Percentiles rank a stretch among this genome's conserved stretches.
Evolutionary conservation across 2,113 vertebrate genomes (phyloP).

Genomic region (Bufo bufo): DNA sequence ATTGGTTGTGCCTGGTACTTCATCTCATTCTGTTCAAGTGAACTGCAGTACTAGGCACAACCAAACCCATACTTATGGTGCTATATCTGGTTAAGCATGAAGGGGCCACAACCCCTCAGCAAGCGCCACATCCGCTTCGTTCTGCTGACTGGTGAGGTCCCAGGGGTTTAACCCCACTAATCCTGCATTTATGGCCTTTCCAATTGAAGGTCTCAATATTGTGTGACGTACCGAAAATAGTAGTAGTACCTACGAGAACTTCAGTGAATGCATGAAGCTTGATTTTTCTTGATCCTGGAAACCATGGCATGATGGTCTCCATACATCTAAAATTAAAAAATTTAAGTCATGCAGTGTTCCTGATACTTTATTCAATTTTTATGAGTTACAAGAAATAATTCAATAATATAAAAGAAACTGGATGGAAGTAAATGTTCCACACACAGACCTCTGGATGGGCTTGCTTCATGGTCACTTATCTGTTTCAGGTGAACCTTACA

Average conservation of each 20-base stretch:
- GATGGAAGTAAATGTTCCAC: background rate
- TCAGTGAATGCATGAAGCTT: background rate
- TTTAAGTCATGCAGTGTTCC: too few species aligned
- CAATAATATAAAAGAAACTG: too few species aligned
- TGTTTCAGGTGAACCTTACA: slow-evolving; percentile 78
- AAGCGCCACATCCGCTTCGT: background rate
- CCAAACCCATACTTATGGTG: background rate
- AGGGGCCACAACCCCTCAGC: too few species aligned
- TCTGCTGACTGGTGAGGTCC: background rate
- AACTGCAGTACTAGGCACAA: background rate
- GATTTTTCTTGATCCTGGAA: too few species aligned
- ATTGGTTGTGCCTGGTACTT: too few species aligned
- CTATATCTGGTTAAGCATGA: too few species aligned
- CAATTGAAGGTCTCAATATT: background rate
- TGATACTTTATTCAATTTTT: too few species aligned
- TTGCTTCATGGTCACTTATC: background rate
- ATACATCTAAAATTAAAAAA: too few species aligned
- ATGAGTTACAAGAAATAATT: too few species aligned
- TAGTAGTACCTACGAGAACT: background rate
- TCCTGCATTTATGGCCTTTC: background rate
- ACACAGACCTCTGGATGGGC: background rate
- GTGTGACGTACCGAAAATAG: background rate
- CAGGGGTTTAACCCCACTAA: background rate
- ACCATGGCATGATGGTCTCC: too few species aligned
- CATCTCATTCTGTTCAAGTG: background rate